Evolutionary conservation across 2,888 invertebrate species (phyloP), one percentile per base, ranked within the genome.

Genomic region (Lithophane ornitopus): DNA sequence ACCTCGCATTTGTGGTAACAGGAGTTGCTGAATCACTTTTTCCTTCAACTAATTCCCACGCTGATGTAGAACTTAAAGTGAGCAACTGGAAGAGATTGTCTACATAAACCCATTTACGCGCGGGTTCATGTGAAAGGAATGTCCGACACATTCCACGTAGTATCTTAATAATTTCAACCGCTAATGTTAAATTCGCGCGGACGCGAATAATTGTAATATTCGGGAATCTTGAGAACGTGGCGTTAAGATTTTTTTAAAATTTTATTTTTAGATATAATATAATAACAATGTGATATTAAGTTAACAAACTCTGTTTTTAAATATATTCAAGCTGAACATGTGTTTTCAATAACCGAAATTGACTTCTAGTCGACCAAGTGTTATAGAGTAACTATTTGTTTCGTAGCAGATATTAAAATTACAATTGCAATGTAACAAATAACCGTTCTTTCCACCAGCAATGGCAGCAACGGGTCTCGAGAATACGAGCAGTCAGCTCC

Each of bases 401-500:
- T 67, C n/a, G 22, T n/a, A 49, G 3, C 9, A 65, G 4, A 28
- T 7, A 49, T 22, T 49, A 9, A 66, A 22, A 28, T 46, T 39
- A 26, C 0, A 58, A 26, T 61, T 61, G 4, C 2, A 22, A 41
- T 69, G 4, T 41, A 0, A 72, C 14, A 0, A 66, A 22, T 44
- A 22, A 49, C 3, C 11, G 1, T 76, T 76, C 86, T 76, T 70
- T 78, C 87, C 71, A 66, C 72, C 91, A 95, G 96, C 81, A 96
- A 95, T 80, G 94, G 93, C 87, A 94, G 94, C 87, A 96, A 96
- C 71, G 92, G 94, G 4, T 96, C 96, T 14, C 92, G 94, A 12
- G 96, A 96, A 85, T 96, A 95, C 89, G 97, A 92, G 89, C 95
- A 91, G 91, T 97, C 94, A 85, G 95, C 90, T 76, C 97, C 93